phyloP scores from a whole-genome alignment of 64 coral and sea anemone genomes.

The Actinia equina region DNA sequence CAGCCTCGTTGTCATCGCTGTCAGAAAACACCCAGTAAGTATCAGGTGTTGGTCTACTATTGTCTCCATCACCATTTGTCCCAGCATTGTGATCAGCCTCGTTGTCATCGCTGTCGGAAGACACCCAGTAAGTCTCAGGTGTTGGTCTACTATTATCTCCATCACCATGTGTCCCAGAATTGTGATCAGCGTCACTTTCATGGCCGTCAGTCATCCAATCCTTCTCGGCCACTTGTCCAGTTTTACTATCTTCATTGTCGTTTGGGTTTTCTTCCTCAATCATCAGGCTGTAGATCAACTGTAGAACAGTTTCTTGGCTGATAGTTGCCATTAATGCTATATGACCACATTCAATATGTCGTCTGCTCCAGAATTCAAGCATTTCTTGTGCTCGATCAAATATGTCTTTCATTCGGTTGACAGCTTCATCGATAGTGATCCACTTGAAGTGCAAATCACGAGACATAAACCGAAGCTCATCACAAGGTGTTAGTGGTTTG shows the following conservation, averaged over 20 bases:
- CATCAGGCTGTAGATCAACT: background rate
- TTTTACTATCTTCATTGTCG: background rate
- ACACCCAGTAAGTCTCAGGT: background rate
- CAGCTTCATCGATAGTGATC: conserved; percentile 1
- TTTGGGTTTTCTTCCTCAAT: background rate
- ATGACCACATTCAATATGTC: too few species aligned
- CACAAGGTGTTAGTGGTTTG: background rate
- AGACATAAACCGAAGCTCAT: background rate
- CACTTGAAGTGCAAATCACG: conserved; percentile 13
- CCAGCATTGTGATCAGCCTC: background rate
- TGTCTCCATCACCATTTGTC: too few species aligned
- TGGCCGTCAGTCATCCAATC: background rate
- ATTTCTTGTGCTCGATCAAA: too few species aligned
- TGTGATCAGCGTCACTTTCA: background rate
- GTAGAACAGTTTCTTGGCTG: conserved; percentile 7
- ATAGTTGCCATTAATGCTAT: background rate
- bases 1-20: background rate
- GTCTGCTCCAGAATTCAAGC: too few species aligned
- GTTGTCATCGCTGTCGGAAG: background rate
- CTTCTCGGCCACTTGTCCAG: background rate
- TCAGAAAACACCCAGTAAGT: background rate
- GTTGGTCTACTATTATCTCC: background rate
- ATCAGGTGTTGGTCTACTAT: background rate
- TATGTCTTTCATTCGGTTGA: background rate
- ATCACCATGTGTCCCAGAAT: background rate